These are phyloP conservation scores for Trichogramma evanescens DNA, from an alignment of 2,888 invertebrate species.

Conservation along the genomic window DNA sequence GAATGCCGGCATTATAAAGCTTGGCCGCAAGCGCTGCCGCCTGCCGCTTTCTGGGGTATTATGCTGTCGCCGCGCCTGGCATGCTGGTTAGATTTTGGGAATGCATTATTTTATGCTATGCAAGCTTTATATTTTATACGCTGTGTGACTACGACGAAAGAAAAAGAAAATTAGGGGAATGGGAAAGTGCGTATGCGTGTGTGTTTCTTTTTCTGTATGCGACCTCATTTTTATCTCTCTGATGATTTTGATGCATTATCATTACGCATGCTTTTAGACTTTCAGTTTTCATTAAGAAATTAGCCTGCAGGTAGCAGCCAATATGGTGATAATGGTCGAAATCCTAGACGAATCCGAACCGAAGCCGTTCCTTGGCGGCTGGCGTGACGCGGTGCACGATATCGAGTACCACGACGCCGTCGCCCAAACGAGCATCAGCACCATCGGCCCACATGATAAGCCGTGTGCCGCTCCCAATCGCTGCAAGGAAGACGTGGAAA, in stretches of 20 bases:
- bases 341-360: conserved; percentile 52
- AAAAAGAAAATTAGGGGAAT: no score
- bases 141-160: no score
- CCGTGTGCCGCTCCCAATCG: background rate
- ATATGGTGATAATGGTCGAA: conserved; percentile 50
- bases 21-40: background rate
- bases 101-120: no score
- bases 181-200: no score
- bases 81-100: background rate
- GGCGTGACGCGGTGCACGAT: conserved; percentile 63
- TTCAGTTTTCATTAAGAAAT: background rate
- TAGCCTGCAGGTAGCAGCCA: background rate
- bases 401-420: conserved; percentile 72
- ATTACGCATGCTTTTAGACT: background rate
- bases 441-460: background rate
- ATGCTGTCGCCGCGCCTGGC: background rate
- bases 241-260: no score
- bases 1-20: background rate
- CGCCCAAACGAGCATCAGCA: conserved; percentile 60
- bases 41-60: background rate
- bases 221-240: no score
- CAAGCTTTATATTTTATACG: no score
- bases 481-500: no score
- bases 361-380: conserved; percentile 79
- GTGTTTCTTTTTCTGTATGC: no score